Evolutionary conservation across 2,888 invertebrate genomes (phyloP).

Genomic region (Aspidapion aeneum): DNA sequence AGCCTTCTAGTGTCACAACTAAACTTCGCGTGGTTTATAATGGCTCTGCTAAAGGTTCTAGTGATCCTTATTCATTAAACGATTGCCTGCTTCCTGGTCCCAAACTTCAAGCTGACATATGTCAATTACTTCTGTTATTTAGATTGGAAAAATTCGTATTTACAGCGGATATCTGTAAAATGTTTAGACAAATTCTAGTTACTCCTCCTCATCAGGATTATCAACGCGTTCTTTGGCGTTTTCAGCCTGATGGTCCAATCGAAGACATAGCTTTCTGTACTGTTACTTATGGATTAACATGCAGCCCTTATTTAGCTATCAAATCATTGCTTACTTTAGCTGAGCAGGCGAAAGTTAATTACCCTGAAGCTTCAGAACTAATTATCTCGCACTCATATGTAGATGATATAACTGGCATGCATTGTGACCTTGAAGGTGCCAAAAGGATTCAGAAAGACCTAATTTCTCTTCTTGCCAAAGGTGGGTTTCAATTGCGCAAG

Average conservation of each 20-base stretch:
- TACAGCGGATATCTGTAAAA: constrained; percentile 17
- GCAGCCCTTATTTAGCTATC: constrained; percentile 13
- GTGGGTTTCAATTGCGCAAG: constrained; percentile 7
- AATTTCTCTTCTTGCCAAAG: constrained; percentile 2
- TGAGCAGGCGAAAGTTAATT: not conserved
- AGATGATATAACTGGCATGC: constrained; percentile 1
- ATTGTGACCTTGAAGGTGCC: not conserved
- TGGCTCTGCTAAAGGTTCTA: too few species aligned
- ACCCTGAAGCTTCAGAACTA: constrained; percentile 2
- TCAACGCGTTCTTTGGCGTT: constrained; percentile 20
- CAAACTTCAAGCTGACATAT: constrained; percentile 1
- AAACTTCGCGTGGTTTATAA: too few species aligned
- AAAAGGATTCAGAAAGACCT: not conserved
- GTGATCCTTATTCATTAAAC: not conserved
- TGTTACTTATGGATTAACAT: constrained; percentile 17
- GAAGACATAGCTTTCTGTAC: constrained; percentile 9
- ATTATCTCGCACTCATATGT: constrained; percentile 1
- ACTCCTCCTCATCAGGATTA: constrained; percentile 9
- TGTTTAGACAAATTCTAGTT: constrained; percentile 16
- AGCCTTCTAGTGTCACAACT: too few species aligned
- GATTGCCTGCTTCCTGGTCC: not conserved
- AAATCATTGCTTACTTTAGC: constrained; percentile 6
- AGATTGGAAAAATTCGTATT: constrained; percentile 8
- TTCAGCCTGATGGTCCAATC: not conserved
- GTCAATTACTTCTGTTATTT: constrained; percentile 2